These are phyloP conservation scores for Machimus atricapillus DNA, from an alignment of 2,888 invertebrate species.

Conservation along the genomic window DNA sequence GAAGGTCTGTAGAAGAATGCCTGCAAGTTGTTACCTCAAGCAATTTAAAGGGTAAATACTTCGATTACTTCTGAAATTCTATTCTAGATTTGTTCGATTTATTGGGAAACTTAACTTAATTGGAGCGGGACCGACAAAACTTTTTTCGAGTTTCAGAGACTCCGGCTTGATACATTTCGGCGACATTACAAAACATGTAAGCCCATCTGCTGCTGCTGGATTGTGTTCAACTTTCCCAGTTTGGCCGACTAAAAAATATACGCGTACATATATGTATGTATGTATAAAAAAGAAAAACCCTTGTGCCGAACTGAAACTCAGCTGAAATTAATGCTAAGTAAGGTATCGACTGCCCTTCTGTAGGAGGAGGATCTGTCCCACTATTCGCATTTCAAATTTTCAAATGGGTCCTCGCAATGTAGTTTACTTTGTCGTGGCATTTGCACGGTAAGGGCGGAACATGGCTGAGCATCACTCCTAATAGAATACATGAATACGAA, in stretches of 20 bases:
- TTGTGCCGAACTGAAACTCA: neutral
- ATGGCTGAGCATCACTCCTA: constrained; percentile 14
- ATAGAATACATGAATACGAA: constrained; percentile 40
- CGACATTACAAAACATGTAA: neutral
- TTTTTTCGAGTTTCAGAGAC: neutral
- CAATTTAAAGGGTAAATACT: neutral
- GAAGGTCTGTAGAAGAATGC: neutral
- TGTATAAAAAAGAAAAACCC: neutral
- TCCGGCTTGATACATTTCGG: neutral
- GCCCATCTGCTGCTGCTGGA: neutral
- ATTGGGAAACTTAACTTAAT: neutral
- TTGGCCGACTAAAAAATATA: neutral
- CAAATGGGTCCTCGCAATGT: neutral
- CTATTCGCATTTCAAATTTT: constrained; percentile 14
- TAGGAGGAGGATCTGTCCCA: neutral
- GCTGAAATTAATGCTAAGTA: constrained; percentile 32
- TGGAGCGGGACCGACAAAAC: neutral
- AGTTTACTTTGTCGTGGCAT: constrained; percentile 20
- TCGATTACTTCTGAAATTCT: neutral
- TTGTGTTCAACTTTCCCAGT: neutral
- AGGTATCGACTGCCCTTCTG: neutral
- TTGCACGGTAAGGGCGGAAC: neutral
- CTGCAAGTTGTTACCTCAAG: neutral
- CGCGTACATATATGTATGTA: neutral
- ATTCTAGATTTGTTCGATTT: neutral